phyloP scores from a whole-genome alignment of 2,797 vertebrate species.

The Sciaenops ocellatus region DNA sequence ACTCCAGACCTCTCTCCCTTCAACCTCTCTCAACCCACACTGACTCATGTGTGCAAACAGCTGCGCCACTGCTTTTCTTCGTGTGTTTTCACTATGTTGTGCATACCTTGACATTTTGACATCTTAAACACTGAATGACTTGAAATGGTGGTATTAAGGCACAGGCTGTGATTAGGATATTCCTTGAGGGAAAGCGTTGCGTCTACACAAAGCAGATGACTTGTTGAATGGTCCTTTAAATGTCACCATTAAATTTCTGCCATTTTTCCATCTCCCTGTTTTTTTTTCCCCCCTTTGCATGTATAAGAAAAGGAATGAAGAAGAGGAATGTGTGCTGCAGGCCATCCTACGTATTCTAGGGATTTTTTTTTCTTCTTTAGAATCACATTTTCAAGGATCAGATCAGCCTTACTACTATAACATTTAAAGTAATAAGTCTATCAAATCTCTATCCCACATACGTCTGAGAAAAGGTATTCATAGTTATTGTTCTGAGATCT shows the following conservation, averaged over 20 bases:
- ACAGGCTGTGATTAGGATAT: conserved; percentile 35
- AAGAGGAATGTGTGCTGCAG: background rate
- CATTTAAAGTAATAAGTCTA: conserved; percentile 43
- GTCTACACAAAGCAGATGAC: conserved; percentile 14
- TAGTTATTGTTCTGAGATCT: conserved; percentile 66
- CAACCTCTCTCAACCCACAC: background rate
- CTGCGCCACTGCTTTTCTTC: conserved; percentile 7
- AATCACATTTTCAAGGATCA: conserved; percentile 21
- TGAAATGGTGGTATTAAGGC: conserved; percentile 29
- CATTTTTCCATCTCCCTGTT: conserved; percentile 15
- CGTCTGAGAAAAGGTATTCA: conserved; percentile 19
- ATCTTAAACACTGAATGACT: conserved; percentile 18
- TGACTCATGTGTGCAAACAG: conserved; percentile 37
- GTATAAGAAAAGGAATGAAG: conserved; percentile 9
- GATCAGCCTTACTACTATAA: conserved; percentile 16
- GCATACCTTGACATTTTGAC: conserved; percentile 37
- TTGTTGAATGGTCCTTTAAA: conserved; percentile 18
- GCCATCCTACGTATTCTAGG: background rate
- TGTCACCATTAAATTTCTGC: conserved; percentile 32
- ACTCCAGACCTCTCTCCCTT: conserved; percentile 16
- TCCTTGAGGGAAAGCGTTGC: conserved; percentile 20
- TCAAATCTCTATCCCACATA: conserved; percentile 32
- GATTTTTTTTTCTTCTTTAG: conserved; percentile 9
- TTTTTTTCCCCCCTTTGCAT: background rate
- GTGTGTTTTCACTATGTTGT: background rate